Evolutionary conservation across 1,140 invertebrate species (phyloP), one percentile per base, ranked within the genome.

Genomic region (Drosophila tsacasi): DNA sequence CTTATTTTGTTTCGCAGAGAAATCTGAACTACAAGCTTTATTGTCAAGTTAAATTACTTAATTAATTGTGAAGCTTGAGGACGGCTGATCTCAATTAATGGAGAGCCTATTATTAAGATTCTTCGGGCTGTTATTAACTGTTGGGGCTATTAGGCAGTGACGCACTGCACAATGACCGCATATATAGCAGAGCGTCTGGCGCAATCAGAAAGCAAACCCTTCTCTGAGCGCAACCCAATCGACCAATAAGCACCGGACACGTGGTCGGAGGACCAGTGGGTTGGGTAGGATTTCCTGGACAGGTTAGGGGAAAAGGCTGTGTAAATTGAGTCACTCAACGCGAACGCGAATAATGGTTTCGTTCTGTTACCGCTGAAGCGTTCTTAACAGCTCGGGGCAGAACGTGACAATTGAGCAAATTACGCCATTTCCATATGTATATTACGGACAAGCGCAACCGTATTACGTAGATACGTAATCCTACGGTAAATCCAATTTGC

Each of bases 341-440:
- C 23, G 49, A 71, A 68, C 68, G 63, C 49, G 65, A 55, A 39
- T 57, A 68, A 47, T 57, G 49, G 17, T 42, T 71, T 21, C 27
- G 62, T 35, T 57, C 23, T 66, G 66, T 66, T 40, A 47, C 27
- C 50, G 21, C 40, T 21, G 50, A 67, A 50, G 32, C 65, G 69
- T 72, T 71, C 62, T 44, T 44, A 47, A 71, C 50, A 71, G 69
- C 68, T 73, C 47, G 40, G 69, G 35, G 54, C 54, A 73, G 54
- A 39, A 73, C 71, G 71, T 73, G 71, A 73, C 71, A 73, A 73
- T 73, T 73, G 67, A 73, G 32, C 50, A 73, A 73, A 73, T 73
- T 73, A 52, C 67, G 67, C 23, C 30, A 73, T 73, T 73, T 73
- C 39, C 67, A 73, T 52, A 52, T 52, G 25, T 55, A 25, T 60